These are phyloP conservation scores for Trachelus tabidus DNA, from an alignment of 2,888 invertebrate species.

Conservation along the genomic window DNA sequence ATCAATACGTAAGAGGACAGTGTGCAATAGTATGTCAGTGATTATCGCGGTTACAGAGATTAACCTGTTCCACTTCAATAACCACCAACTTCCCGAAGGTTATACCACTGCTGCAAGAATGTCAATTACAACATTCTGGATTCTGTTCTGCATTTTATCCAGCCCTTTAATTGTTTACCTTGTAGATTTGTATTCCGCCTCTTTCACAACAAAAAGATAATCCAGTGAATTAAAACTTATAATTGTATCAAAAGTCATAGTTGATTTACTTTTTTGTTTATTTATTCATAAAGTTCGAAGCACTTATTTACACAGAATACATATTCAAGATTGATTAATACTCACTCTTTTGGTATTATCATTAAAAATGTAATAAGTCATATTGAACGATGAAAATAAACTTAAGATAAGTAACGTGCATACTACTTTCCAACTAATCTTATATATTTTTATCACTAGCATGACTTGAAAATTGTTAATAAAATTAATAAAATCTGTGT, in stretches of 20 bases:
- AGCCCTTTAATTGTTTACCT: no score
- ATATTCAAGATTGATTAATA: background rate
- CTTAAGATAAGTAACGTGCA: background rate
- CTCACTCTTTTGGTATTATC: background rate
- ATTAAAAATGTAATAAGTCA: background rate
- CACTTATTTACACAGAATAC: no score
- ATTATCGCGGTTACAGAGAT: background rate
- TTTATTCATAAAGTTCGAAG: no score
- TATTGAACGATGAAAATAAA: background rate
- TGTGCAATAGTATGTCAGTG: background rate
- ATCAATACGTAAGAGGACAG: background rate
- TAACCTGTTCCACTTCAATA: slow-evolving; percentile 8
- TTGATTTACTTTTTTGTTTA: no score
- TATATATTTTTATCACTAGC: background rate
- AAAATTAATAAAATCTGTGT: background rate
- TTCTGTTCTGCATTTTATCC: no score
- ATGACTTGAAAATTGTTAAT: background rate
- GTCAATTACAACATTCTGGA: background rate
- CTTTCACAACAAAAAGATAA: no score
- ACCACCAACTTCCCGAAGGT: background rate
- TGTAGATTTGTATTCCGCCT: no score
- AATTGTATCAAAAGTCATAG: no score
- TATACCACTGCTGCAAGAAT: background rate
- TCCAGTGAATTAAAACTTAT: no score
- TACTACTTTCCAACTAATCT: background rate